These are phyloP conservation scores for Stichodactyla mertensii DNA, from an alignment of 64 coral and sea anemone genomes.

Conservation along the genomic window DNA sequence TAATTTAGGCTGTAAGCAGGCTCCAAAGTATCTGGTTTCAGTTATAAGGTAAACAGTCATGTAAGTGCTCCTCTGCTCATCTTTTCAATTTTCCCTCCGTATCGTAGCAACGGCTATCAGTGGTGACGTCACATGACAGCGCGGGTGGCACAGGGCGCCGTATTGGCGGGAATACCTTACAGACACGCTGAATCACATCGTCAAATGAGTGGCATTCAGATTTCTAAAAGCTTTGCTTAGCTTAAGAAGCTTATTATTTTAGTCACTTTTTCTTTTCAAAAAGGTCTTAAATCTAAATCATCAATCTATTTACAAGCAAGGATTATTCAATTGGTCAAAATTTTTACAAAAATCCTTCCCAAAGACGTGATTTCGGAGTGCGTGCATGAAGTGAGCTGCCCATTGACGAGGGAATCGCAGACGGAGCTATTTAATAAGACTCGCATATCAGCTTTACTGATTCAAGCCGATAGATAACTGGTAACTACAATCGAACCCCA, in stretches of 20 bases:
- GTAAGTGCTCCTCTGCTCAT: conserved; percentile 25
- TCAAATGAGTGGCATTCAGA: conserved; percentile 13
- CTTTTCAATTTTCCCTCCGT: neutral
- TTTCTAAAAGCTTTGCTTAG: conserved; percentile 8
- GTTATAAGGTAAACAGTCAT: conserved; percentile 41
- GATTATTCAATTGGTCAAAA: neutral
- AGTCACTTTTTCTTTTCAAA: neutral
- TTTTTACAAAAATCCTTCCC: neutral
- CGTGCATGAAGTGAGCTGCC: neutral
- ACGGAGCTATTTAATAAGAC: conserved; percentile 3
- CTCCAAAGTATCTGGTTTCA: conserved; percentile 45
- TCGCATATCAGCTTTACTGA: conserved; percentile 4
- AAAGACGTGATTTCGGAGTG: conserved; percentile 1
- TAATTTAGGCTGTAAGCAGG: conserved; percentile 25
- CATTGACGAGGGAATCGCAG: neutral
- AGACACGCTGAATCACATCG: conserved; percentile 2
- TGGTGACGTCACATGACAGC: conserved; percentile 38
- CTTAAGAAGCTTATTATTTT: neutral
- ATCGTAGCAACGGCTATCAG: conserved; percentile 18
- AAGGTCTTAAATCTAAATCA: neutral
- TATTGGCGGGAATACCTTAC: conserved; percentile 10
- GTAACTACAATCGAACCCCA: neutral
- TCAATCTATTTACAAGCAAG: neutral
- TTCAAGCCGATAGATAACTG: conserved; percentile 1
- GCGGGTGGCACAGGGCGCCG: conserved; percentile 9